Evolutionary conservation across 2,113 vertebrate genomes (phyloP).

Genomic region (Anoplopoma fimbria): DNA sequence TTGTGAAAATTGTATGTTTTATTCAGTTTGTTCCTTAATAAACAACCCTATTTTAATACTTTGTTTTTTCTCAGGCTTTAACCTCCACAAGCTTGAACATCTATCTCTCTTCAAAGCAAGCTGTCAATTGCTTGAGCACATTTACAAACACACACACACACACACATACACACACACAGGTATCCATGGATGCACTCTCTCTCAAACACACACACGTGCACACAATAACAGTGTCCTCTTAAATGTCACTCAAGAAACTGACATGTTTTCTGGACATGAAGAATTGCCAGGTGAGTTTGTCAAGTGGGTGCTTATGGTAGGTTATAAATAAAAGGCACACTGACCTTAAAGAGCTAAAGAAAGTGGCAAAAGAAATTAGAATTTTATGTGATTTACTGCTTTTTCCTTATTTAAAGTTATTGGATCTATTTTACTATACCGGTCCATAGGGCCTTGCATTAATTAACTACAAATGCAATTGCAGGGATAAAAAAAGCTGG

Average conservation of each 20-base stretch:
- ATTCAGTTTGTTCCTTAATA: conserved; percentile 78
- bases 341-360: conserved; percentile 49
- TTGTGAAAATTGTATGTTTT: conserved; percentile 80
- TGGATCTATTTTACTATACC: neutral
- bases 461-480: neutral
- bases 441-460: neutral
- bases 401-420: neutral
- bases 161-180: neutral
- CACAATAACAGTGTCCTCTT: conserved; percentile 27
- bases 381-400: conserved; percentile 24
- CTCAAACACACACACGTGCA: conserved; percentile 30
- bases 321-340: neutral
- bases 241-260: conserved; percentile 50
- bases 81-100: neutral
- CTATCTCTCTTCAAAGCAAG: neutral
- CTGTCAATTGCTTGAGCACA: neutral
- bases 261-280: conserved; percentile 87
- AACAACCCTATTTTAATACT: conserved; percentile 78
- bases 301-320: conserved; percentile 77
- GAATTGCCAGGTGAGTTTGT: conserved; percentile 86
- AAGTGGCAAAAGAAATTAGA: conserved; percentile 84
- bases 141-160: conserved; percentile 45
- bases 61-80: conserved; percentile 53
- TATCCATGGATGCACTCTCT: conserved; percentile 45
- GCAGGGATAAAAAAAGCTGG: neutral